Evolutionary conservation across 2,113 vertebrate genomes (phyloP).

Genomic region (Eudyptes chrysolophus): DNA sequence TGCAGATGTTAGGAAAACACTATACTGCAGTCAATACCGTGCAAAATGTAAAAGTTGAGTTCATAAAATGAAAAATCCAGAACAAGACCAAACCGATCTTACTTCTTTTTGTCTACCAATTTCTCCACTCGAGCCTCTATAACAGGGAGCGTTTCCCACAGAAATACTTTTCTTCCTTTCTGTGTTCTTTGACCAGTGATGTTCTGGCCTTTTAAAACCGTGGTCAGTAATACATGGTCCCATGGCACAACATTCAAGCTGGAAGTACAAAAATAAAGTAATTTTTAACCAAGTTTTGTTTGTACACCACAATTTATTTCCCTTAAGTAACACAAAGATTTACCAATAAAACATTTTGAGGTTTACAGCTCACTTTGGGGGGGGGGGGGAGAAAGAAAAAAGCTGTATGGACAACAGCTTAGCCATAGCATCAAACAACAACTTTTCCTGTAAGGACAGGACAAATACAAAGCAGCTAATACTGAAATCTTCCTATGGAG

Average conservation of each 20-base stretch:
- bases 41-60: accelerated
- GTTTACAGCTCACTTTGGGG: neutral
- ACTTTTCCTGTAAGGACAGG: neutral
- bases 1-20: neutral
- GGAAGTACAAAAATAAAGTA: neutral
- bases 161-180: constrained; percentile 73
- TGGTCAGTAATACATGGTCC: constrained; percentile 80
- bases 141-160: constrained; percentile 73
- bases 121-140: constrained; percentile 71
- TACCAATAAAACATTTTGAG: neutral
- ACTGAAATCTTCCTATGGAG: neutral
- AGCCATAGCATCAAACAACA: neutral
- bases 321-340: neutral
- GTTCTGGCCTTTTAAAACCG: constrained; percentile 83
- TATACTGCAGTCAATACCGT: neutral
- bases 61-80: neutral
- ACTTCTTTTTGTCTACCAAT: constrained; percentile 74
- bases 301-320: neutral
- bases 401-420: neutral
- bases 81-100: neutral
- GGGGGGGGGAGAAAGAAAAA: accelerated
- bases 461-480: neutral
- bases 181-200: constrained; percentile 68
- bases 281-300: neutral
- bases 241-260: constrained; percentile 78